A percentile compares a stretch with the other conserved stretches of the same genome.
Evolutionary conservation across 2,797 vertebrate genomes (phyloP).

Genomic region (Podarcis lilfordi): DNA sequence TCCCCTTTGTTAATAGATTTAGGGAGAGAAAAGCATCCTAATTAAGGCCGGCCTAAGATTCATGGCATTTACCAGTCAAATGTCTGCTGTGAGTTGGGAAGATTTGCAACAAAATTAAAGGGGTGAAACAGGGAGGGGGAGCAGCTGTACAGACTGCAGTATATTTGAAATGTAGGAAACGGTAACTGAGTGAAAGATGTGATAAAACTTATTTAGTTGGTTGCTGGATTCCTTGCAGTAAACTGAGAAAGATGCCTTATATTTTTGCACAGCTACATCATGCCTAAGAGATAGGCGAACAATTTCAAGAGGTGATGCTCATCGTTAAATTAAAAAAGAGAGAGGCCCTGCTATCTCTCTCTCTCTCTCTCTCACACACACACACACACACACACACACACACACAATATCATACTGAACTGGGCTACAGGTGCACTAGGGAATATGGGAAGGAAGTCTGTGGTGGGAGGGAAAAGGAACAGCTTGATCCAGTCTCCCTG

Average conservation of each 20-base stretch:
- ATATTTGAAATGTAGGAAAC: conserved; percentile 71
- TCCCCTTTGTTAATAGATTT: conserved; percentile 69
- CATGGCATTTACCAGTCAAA: conserved; percentile 66
- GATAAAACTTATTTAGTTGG: conserved; percentile 71
- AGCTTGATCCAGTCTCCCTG: not conserved
- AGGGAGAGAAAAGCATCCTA: conserved; percentile 59
- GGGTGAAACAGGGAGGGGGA: conserved; percentile 18
- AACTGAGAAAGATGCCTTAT: conserved; percentile 68
- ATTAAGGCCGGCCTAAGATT: conserved; percentile 63
- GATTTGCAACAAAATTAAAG: conserved; percentile 65
- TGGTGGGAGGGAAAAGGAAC: not conserved
- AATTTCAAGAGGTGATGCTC: conserved; percentile 57
- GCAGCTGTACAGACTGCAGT: conserved; percentile 47
- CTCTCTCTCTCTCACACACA: too few relatives aligned
- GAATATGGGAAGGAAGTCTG: accelerated
- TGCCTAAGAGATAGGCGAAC: conserved; percentile 50
- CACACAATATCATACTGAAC: accelerated
- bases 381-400: not conserved
- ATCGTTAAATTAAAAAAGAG: conserved; percentile 18
- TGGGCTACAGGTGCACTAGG: accelerated
- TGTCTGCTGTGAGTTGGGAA: conserved; percentile 57
- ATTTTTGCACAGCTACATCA: conserved; percentile 58
- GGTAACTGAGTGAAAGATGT: conserved; percentile 65
- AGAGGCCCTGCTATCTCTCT: not conserved
- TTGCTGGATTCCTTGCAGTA: conserved; percentile 67